Evolutionary conservation across 2,797 vertebrate species (phyloP).

Genomic region (Sphenodon punctatus): DNA sequence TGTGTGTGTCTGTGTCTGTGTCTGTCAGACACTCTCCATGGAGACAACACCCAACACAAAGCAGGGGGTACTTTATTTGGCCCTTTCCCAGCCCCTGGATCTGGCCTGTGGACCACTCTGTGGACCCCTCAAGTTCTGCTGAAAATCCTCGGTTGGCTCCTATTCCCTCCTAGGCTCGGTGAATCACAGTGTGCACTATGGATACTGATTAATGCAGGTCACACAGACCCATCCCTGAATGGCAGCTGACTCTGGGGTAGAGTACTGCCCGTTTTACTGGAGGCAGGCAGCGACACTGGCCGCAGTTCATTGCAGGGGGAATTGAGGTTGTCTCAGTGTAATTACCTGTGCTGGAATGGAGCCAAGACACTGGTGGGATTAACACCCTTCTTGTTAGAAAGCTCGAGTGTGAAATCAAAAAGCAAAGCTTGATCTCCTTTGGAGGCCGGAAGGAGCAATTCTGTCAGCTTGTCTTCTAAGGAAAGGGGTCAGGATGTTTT

Average conservation of each 20-base stretch:
- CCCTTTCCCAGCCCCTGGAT: too few species aligned
- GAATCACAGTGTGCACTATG: neutral
- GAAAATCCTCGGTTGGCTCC: too few species aligned
- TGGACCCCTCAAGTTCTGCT: too few species aligned
- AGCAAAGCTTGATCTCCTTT: neutral
- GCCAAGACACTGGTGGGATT: neutral
- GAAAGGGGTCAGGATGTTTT: conserved; percentile 13
- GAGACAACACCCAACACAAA: too few species aligned
- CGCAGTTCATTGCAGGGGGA: neutral
- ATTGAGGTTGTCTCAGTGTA: neutral
- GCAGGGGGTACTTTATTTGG: too few species aligned
- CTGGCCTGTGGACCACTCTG: too few species aligned
- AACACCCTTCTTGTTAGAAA: neutral
- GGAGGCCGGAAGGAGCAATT: neutral
- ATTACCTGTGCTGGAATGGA: neutral
- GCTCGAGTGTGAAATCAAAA: neutral
- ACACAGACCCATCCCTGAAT: neutral
- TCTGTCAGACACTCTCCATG: too few species aligned
- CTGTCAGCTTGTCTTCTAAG: neutral
- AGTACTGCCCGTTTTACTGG: too few species aligned
- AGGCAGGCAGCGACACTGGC: too few species aligned
- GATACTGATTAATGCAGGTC: neutral
- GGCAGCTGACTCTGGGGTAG: neutral
- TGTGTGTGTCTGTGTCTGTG: too few species aligned
- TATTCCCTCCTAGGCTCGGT: too few species aligned